A percentile compares a stretch with the other conserved stretches of the same genome.
Evolutionary conservation across 2,888 invertebrate species (phyloP).

Genomic region (Eupithecia exiguata): DNA sequence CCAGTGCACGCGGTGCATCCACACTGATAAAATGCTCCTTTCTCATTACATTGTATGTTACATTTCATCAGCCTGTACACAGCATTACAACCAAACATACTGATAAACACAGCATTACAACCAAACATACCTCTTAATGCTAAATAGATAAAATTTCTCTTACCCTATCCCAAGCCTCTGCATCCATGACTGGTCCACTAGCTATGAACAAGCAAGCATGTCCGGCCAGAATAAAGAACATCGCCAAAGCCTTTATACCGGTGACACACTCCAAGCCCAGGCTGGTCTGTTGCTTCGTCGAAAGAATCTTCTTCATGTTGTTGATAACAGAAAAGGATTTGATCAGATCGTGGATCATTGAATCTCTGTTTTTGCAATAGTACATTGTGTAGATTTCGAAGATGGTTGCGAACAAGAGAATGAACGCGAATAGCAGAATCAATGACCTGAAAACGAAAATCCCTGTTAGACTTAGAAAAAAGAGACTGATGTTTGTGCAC

Average conservation of each 20-base stretch:
- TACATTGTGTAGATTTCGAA: conserved; percentile 75
- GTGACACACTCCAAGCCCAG: conserved; percentile 86
- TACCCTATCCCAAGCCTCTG: conserved; percentile 85
- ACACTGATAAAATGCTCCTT: no score
- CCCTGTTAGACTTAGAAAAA: background rate
- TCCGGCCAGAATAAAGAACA: conserved; percentile 87
- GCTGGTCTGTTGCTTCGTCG: conserved; percentile 82
- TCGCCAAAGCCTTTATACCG: conserved; percentile 87
- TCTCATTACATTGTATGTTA: no score
- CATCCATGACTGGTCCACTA: conserved; percentile 87
- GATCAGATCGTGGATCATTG: conserved; percentile 59
- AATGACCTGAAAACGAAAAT: conserved; percentile 69
- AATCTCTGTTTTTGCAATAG: conserved; percentile 61
- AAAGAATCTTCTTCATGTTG: conserved; percentile 84
- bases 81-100: no score
- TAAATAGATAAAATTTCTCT: conserved; percentile 38
- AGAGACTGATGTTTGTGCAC: no score
- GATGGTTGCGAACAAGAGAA: conserved; percentile 75
- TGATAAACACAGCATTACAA: no score
- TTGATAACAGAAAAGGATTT: conserved; percentile 84
- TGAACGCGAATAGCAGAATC: conserved; percentile 71
- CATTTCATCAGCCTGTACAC: no score
- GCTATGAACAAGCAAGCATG: conserved; percentile 87
- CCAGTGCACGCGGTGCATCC: no score
- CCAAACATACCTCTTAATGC: no score